Evolutionary conservation across 2,113 vertebrate genomes (phyloP).

Genomic region (Gobio gobio): DNA sequence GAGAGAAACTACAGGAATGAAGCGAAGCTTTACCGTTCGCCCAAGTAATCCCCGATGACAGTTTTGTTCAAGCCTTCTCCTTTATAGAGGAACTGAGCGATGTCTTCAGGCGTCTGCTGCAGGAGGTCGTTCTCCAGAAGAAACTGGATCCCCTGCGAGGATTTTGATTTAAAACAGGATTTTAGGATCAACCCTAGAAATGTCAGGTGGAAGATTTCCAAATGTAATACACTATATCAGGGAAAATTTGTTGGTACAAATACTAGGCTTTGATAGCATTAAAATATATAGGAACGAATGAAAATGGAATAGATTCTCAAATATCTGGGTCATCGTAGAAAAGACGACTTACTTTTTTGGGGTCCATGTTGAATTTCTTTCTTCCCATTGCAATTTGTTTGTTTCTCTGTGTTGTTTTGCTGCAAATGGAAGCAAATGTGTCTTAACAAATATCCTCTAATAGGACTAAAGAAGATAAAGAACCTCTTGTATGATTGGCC

Average conservation of each 20-base stretch:
- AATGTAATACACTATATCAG: not conserved
- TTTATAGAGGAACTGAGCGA: constrained; percentile 98
- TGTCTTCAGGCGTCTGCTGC: constrained; percentile 93
- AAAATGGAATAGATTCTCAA: not conserved
- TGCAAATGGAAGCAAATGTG: constrained; percentile 60
- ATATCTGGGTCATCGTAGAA: not conserved
- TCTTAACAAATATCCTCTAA: not conserved
- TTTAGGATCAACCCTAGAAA: not conserved
- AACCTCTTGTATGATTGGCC: not conserved
- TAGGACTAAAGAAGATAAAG: not conserved
- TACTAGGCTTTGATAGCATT: not conserved
- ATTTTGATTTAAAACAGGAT: not conserved
- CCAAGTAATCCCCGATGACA: constrained; percentile 96
- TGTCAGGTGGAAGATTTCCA: not conserved
- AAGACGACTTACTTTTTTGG: constrained; percentile 85
- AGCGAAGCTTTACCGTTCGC: constrained; percentile 85
- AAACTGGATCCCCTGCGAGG: constrained; percentile 91
- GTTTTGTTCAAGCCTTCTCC: constrained; percentile 98
- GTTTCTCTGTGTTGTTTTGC: constrained; percentile 96
- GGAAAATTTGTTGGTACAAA: not conserved
- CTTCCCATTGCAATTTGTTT: constrained; percentile 98
- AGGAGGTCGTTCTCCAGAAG: constrained; percentile 96
- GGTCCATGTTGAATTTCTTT: constrained; percentile 99
- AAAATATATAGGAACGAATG: not conserved
- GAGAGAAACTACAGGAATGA: constrained; percentile 48